phyloP scores from a whole-genome alignment of 2,888 invertebrate species.

The Thysanoteuthis rhombus region DNA sequence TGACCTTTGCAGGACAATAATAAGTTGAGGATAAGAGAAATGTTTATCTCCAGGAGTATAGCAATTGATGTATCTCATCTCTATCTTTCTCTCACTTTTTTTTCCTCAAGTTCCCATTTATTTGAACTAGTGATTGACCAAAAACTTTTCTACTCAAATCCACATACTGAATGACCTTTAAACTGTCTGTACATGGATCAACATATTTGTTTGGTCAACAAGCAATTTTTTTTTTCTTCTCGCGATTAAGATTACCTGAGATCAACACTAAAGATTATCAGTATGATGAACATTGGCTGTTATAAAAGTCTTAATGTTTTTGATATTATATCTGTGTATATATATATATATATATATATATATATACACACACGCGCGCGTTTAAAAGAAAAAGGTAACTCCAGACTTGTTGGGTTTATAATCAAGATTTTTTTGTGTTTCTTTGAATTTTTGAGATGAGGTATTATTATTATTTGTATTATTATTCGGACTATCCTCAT shows the following conservation, averaged over 20 bases:
- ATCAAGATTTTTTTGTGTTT: too few relatives aligned
- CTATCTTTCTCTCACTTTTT: not conserved
- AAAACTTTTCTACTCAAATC: not conserved
- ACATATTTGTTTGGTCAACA: not conserved
- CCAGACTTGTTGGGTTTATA: too few relatives aligned
- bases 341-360: too few relatives aligned
- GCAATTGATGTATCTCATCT: not conserved
- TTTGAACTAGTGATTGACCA: not conserved
- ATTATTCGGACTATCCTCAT: too few relatives aligned
- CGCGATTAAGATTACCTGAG: not conserved
- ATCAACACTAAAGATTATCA: not conserved
- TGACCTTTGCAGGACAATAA: not conserved
- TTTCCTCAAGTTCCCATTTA: not conserved
- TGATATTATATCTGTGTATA: too few relatives aligned
- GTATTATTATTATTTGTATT: too few relatives aligned
- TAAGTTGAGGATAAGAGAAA: not conserved
- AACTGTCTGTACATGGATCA: not conserved
- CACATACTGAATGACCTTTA: not conserved
- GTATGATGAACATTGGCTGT: too few relatives aligned
- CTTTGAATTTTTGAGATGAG: too few relatives aligned
- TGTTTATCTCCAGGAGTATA: not conserved
- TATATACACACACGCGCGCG: too few relatives aligned
- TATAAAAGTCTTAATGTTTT: too few relatives aligned
- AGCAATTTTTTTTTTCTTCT: not conserved
- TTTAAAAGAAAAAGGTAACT: too few relatives aligned